Percentiles rank a stretch among this genome's conserved stretches.
phyloP scores from a whole-genome alignment of 2,113 vertebrate species.

The Rana temporaria region DNA sequence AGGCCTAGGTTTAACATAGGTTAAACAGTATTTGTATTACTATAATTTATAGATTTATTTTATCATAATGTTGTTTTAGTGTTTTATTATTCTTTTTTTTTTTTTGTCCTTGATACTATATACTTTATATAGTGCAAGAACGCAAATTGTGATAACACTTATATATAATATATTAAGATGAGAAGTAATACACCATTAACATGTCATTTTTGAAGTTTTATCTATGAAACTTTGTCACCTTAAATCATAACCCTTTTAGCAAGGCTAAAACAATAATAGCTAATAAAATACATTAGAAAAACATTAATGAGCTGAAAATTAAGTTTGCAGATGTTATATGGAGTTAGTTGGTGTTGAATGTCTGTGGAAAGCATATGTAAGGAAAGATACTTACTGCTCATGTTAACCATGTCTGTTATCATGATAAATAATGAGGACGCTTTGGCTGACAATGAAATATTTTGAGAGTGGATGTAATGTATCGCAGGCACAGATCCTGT shows the following conservation, averaged over 20 bases:
- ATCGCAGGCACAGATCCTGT: constrained; percentile 92
- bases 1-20: no score
- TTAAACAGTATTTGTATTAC: no score
- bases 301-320: constrained; percentile 4
- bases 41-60: no score
- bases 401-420: constrained; percentile 93
- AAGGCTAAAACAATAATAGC: constrained; percentile 5
- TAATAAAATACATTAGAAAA: constrained; percentile 26
- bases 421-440: constrained; percentile 99
- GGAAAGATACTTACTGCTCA: constrained; percentile 83
- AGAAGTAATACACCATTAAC: neutral
- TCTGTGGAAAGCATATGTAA: constrained; percentile 72
- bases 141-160: no score
- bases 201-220: neutral
- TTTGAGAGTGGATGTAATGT: constrained; percentile 99
- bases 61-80: no score
- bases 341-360: constrained; percentile 21
- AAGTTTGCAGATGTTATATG: constrained; percentile 1
- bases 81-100: no score
- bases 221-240: neutral
- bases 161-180: neutral
- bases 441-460: constrained; percentile 99
- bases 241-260: neutral
- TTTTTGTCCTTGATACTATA: no score
- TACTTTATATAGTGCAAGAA: no score